Base-by-base conservation (phyloP, 2,797 vertebrate species). In the Denticeps clupeoides region DNA sequence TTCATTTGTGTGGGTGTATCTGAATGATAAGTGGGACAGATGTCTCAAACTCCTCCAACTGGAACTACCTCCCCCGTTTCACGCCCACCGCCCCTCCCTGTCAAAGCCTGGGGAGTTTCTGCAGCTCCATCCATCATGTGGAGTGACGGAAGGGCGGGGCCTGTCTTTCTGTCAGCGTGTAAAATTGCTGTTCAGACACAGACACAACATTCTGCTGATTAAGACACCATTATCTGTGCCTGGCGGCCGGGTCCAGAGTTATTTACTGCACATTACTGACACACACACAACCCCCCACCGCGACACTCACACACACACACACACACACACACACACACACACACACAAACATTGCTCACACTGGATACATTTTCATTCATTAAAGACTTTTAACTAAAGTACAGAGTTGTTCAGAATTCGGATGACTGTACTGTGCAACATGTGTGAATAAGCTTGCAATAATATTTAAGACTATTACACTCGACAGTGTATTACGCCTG, bases 121-220 rank as follows among this genome's bases (percentile, higher is more conserved):
- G 23, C 45, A 45, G 32, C 45, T 52, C 56, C 46, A 58, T 54
- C 55, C 57, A 22, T 65, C 62, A 59, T 26, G 33, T 6, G 65
- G 62, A 61, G 31, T 61, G 62, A 56, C 58, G 59, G 48, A 45
- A 53, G 56, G 55, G 62, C 42, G 60, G 33, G 33, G 62, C 52
- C 48, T 52, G 55, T 57, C 62, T 64, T 54, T 60, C 62, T 54
- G 51, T 40, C 47, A 56, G 42, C 55, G 49, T 60, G 53, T 57
- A 33, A 41, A 13, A 46, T 49, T 46, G 53, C 46, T 59, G 56
- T 54, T 59, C 28, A 51, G 47, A 61, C 54, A 61, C 54, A 56
- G 41, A 47, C 56, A 53, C 56, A 47, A 42, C 46, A 59, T 48
- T 57, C 33, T 58, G 41, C 54, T 54, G 54, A 57, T 60, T 60